Conservation (phyloP, 92 coral and sea anemone species). For the Montipora capitata region DNA sequence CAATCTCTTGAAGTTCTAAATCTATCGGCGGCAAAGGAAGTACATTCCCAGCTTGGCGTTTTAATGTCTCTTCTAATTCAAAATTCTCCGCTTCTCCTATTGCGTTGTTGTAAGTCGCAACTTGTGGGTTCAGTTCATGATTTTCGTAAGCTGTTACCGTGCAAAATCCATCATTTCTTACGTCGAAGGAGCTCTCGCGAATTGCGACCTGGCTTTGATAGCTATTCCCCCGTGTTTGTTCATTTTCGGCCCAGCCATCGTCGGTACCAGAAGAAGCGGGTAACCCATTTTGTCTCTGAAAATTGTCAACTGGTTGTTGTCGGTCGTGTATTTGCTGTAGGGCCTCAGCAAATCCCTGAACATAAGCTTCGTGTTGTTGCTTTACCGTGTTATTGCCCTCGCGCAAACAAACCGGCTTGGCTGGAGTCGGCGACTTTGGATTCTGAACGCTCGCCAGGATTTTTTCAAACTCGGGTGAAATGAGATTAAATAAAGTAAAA, state of each 20-base stretch:
- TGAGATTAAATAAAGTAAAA: conserved; percentile 88
- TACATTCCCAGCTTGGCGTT: conserved; percentile 48
- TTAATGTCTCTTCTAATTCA: conserved; percentile 60
- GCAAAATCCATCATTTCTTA: conserved; percentile 20
- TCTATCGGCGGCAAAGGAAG: conserved; percentile 96
- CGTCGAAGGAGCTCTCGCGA: conserved; percentile 51
- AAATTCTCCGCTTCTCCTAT: conserved; percentile 51
- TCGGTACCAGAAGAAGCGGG: conserved; percentile 45
- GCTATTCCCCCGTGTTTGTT: conserved; percentile 38
- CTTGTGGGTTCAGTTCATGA: conserved; percentile 39
- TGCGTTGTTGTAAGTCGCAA: background rate
- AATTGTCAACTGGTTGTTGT: conserved; percentile 70
- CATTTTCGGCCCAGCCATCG: conserved; percentile 29
- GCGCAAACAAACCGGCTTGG: conserved; percentile 43
- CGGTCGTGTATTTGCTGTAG: conserved; percentile 92
- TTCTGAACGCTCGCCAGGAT: conserved; percentile 92
- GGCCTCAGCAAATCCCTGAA: conserved; percentile 97
- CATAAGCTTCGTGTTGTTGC: conserved; percentile 91
- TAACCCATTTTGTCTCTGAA: conserved; percentile 43
- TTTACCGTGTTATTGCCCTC: conserved; percentile 83
- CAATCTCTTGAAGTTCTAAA: conserved; percentile 95
- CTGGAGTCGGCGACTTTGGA: conserved; percentile 79
- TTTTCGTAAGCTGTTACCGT: conserved; percentile 59
- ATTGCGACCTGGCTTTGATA: conserved; percentile 37
- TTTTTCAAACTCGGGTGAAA: conserved; percentile 98